Conservation (phyloP, 2,888 invertebrate species). For the Micoletzkya japonica region DNA sequence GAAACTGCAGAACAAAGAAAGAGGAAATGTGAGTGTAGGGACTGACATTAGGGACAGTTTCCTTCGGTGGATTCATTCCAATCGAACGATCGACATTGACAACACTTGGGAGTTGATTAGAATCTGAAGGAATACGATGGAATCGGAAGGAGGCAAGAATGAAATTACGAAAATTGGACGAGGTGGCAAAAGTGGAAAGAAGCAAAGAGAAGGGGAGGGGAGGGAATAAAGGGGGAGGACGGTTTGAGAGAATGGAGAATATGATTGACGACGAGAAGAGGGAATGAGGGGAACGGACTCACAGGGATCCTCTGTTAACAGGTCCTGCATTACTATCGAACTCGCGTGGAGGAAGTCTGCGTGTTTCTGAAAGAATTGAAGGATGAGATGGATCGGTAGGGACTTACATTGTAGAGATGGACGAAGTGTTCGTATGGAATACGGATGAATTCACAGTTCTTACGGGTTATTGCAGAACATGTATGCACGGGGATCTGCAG, state of each 20-base stretch:
- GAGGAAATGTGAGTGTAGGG: neutral
- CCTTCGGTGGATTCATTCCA: no score
- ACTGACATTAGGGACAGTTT: no score
- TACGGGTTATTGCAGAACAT: slow-evolving; percentile 54
- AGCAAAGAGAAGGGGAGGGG: neutral
- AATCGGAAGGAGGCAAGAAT: neutral
- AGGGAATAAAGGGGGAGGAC: neutral
- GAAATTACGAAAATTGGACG: neutral
- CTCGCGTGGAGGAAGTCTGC: slow-evolving; percentile 58
- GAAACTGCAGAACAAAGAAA: neutral
- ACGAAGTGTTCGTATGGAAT: slow-evolving; percentile 58
- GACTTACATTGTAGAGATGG: slow-evolving; percentile 56
- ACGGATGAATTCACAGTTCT: slow-evolving; percentile 52
- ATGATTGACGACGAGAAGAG: neutral
- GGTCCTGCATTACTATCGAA: slow-evolving; percentile 58
- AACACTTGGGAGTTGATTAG: no score
- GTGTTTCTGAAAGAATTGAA: slow-evolving; percentile 49
- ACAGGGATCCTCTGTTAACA: slow-evolving; percentile 43
- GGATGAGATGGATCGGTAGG: neutral
- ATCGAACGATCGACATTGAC: no score
- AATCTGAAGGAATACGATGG: neutral
- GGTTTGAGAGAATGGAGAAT: neutral
- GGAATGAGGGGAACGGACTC: neutral
- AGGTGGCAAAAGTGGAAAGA: neutral
- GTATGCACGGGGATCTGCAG: slow-evolving; percentile 39